Base-by-base conservation (phyloP, 2,797 vertebrate genomes). In the Perodicticus potto region DNA sequence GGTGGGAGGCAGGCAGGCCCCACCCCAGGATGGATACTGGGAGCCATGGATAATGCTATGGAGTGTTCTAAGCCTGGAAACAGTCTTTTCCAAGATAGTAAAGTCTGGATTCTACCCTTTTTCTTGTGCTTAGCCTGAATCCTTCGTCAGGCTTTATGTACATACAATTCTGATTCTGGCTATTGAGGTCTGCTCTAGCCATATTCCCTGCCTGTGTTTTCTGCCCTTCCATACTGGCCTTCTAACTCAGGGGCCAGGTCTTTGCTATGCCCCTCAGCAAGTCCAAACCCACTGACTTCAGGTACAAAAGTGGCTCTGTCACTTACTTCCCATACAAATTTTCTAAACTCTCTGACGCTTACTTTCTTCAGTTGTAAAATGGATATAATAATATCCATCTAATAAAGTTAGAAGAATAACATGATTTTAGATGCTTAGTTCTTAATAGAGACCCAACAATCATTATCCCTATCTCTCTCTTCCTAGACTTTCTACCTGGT, bases 311-410 rank as follows among this genome's bases (percentile, higher is more conserved):
- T 61, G 9, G 13, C n/a, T 87, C 43, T 86, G 20, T 43, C 14
- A 43, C 40, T 65, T 63, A 37, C 16, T 70, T 40, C 22, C 20
- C 40, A 17, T 65, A 22, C 2, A 70, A 0, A 1, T 74, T 92
- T 78, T 70, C 61, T 65, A 59, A 86, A 32, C 2, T 27, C 61
- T 59, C 32, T 73, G 20, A 43, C 11, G 1, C 19, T 77, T 89
- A 61, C 70, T 70, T 96, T 73, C 23, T 55, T 77, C 8, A 32
- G 82, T 34, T 86, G 5, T 82, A 69, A 96, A 87, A 95, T 23
- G 13, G 10, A 6, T 45, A 17, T 40, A 81, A 85, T 63, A 61
- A 93, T 23, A 37, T 3, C 1, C n/a, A 40, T 23, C 32, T 83
- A 76, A 45, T 32, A 82, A 61, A 61, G 29, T 6, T 70, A 0